Conservation (phyloP, 2,797 vertebrate genomes). For the Micropoecilia bifurca region DNA sequence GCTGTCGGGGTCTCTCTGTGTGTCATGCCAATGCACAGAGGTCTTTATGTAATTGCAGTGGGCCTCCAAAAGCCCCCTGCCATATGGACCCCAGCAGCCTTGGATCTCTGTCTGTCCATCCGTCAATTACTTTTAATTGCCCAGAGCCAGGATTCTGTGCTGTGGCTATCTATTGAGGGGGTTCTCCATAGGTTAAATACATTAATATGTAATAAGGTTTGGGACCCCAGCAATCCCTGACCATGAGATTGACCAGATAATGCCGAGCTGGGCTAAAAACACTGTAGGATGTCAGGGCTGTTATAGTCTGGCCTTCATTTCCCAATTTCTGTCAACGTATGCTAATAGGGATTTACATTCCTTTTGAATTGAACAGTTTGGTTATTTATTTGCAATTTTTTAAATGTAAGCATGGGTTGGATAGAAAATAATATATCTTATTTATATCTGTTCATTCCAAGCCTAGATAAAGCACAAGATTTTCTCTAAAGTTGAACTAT, state of each 20-base stretch:
- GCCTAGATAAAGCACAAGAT: too few relatives aligned
- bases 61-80: conserved; percentile 70
- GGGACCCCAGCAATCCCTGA: conserved; percentile 65
- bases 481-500: background rate
- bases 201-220: conserved; percentile 77
- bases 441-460: too few relatives aligned
- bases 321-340: background rate
- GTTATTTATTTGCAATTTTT: background rate
- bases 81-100: conserved; percentile 77
- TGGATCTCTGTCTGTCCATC: conserved; percentile 71
- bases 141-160: conserved; percentile 56
- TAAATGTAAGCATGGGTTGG: background rate
- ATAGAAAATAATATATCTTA: background rate
- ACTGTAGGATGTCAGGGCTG: conserved; percentile 6
- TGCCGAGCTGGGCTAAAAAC: conserved; percentile 36
- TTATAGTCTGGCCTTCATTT: background rate
- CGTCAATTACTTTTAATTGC: conserved; percentile 80
- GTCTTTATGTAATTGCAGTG: conserved; percentile 81
- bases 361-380: background rate
- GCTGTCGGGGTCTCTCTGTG: conserved; percentile 58
- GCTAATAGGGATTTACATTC: conserved; percentile 7
- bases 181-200: conserved; percentile 75
- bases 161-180: conserved; percentile 62
- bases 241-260: conserved; percentile 62
- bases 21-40: conserved; percentile 72